Percentiles rank a stretch among this genome's conserved stretches.
Conservation (phyloP, 35 echinoderm and acorn worm genomes). For the Apostichopus parvimensis region DNA sequence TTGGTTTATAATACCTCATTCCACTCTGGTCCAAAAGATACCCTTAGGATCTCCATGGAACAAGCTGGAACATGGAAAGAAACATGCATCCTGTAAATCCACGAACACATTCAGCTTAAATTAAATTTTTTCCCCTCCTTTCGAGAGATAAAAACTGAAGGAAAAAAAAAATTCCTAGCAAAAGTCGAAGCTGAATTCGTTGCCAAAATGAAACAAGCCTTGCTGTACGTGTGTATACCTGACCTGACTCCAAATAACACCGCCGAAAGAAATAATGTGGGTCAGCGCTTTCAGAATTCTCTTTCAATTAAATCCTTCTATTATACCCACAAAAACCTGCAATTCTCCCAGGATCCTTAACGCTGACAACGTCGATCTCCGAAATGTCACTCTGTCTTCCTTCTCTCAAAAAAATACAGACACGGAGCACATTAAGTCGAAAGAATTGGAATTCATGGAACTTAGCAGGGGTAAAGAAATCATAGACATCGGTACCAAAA, state of each 20-base stretch:
- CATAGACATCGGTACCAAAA: neutral
- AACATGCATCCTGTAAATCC: slow-evolving; percentile 5
- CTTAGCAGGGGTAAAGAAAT: neutral
- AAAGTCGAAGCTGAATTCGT: no score
- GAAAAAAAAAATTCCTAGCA: no score
- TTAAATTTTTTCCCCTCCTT: neutral
- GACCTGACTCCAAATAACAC: neutral
- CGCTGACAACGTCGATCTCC: neutral
- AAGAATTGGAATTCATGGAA: neutral
- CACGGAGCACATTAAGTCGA: neutral
- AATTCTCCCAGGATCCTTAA: slow-evolving; percentile 11
- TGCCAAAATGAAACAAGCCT: no score
- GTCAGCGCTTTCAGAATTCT: slow-evolving; percentile 7
- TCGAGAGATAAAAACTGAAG: neutral
- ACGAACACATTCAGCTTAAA: neutral
- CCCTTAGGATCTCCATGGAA: slow-evolving; percentile 1
- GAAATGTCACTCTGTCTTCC: neutral
- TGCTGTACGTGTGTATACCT: no score
- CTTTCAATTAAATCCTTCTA: slow-evolving; percentile 10
- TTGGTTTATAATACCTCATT: slow-evolving; percentile 1
- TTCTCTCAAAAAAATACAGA: neutral
- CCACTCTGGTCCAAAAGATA: slow-evolving; percentile 11
- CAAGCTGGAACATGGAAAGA: neutral
- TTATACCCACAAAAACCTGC: neutral
- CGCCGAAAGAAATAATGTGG: neutral